phyloP scores from a whole-genome alignment of 92 coral and sea anemone species.

The Zoanthus sansibaricus region DNA sequence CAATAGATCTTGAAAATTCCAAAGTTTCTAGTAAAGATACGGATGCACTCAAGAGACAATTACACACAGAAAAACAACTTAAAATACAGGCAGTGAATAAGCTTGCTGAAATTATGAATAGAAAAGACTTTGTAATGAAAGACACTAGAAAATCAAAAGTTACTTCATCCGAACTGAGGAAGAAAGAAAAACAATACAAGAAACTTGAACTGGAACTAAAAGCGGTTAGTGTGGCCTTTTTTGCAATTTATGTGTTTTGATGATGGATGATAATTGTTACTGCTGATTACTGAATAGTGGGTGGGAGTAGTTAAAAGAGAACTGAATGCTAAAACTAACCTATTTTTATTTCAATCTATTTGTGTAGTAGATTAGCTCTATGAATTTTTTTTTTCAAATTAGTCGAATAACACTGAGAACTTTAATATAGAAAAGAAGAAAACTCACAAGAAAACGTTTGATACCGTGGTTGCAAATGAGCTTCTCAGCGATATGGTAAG shows the following conservation, averaged over 20 bases:
- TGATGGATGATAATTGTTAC: no score
- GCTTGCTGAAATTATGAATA: constrained; percentile 96
- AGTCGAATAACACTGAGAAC: no score
- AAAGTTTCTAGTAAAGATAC: constrained; percentile 84
- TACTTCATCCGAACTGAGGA: constrained; percentile 79
- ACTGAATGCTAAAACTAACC: no score
- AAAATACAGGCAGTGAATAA: constrained; percentile 95
- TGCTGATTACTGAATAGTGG: no score
- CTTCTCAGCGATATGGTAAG: no score
- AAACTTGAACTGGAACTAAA: constrained; percentile 87
- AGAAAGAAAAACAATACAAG: constrained; percentile 90
- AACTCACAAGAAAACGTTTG: no score
- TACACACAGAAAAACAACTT: constrained; percentile 71
- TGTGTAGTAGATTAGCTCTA: no score
- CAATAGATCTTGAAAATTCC: constrained; percentile 83
- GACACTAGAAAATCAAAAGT: constrained; percentile 83
- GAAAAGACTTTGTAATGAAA: constrained; percentile 77
- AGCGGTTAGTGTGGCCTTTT: constrained; percentile 66
- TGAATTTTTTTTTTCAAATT: no score
- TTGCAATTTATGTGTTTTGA: neutral
- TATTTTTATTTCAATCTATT: no score
- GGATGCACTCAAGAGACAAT: constrained; percentile 75
- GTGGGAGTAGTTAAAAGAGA: no score
- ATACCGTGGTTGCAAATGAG: no score
- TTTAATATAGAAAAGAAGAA: no score